Conservation (phyloP, 1,140 invertebrate genomes). For the Mactra quadrangularis region DNA sequence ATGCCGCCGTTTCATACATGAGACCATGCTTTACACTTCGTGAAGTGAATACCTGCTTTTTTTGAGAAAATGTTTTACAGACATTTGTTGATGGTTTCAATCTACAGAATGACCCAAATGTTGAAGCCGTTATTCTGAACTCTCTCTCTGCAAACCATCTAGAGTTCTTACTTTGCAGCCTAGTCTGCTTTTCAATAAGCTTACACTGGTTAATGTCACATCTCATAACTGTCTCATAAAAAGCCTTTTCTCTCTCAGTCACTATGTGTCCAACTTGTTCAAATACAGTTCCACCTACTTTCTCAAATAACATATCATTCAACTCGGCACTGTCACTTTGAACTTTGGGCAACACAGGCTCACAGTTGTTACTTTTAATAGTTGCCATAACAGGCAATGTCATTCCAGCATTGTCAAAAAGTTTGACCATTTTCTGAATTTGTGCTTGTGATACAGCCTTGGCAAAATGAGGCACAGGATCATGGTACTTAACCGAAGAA, state of each 20-base stretch:
- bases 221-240: background rate
- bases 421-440: slow-evolving; percentile 25
- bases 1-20: slow-evolving; percentile 15
- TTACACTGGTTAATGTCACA: slow-evolving; percentile 11
- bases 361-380: slow-evolving; percentile 33
- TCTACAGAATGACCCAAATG: slow-evolving; percentile 42
- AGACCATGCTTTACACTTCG: slow-evolving; percentile 43
- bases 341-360: slow-evolving; percentile 45
- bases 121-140: slow-evolving; percentile 29
- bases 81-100: slow-evolving; percentile 34
- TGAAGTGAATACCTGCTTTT: slow-evolving; percentile 2
- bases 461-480: slow-evolving; percentile 23
- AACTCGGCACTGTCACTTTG: slow-evolving; percentile 14
- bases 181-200: slow-evolving; percentile 43
- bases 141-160: slow-evolving; percentile 35
- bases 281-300: background rate
- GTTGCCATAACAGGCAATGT: slow-evolving; percentile 50
- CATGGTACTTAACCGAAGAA: slow-evolving; percentile 34
- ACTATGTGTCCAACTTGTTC: background rate
- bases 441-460: slow-evolving; percentile 20
- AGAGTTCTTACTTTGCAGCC: slow-evolving; percentile 37
- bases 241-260: slow-evolving; percentile 6
- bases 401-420: slow-evolving; percentile 31
- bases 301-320: slow-evolving; percentile 32
- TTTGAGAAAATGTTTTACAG: slow-evolving; percentile 30